phyloP scores from a whole-genome alignment of 2,797 vertebrate genomes.

The Mus caroli region DNA sequence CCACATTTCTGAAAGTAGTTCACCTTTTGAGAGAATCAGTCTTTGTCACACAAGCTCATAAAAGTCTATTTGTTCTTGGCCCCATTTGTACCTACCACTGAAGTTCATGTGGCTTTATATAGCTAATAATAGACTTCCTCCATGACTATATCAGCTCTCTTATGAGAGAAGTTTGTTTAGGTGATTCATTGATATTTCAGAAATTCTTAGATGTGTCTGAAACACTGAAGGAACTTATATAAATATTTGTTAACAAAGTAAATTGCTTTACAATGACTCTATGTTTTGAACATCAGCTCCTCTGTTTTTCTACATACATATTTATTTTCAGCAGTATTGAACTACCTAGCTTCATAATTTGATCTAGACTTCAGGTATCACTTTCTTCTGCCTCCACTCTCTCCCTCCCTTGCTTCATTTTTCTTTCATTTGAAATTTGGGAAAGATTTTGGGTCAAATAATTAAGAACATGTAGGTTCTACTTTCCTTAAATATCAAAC shows the following conservation, averaged over 20 bases:
- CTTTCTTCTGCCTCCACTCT: neutral
- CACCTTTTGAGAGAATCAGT: neutral
- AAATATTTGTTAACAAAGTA: conserved; percentile 35
- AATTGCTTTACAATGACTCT: conserved; percentile 31
- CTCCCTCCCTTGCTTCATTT: neutral
- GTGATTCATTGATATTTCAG: conserved; percentile 13
- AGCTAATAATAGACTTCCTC: neutral
- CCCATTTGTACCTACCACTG: neutral
- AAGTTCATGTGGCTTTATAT: neutral
- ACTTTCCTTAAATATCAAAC: conserved; percentile 54
- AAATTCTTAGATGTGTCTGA: neutral
- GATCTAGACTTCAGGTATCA: neutral
- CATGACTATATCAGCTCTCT: neutral
- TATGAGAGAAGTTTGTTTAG: neutral
- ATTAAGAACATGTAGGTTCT: conserved; percentile 29
- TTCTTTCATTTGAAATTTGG: conserved; percentile 3
- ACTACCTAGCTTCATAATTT: conserved; percentile 17
- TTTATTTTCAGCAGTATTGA: neutral
- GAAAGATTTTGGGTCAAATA: conserved; percentile 28
- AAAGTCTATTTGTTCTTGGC: neutral
- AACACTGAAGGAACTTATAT: neutral
- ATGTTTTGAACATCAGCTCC: conserved; percentile 24
- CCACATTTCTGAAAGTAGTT: neutral
- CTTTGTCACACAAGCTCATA: neutral
- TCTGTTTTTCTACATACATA: neutral